These are phyloP conservation scores for Caenorhabditis afra DNA, from an alignment of 2,888 invertebrate species.

Conservation along the genomic window DNA sequence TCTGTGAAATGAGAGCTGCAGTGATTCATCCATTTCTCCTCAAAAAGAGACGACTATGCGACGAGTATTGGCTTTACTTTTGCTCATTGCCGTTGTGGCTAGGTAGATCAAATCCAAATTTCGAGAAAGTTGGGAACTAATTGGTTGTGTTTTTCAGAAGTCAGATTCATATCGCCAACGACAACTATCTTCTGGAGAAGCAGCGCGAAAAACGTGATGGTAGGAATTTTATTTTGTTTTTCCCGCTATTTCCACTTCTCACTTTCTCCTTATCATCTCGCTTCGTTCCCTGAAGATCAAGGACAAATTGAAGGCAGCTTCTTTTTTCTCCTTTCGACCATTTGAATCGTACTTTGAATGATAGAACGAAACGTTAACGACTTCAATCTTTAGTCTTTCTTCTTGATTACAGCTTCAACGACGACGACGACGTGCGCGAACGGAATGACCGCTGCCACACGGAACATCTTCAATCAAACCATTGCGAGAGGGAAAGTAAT, in stretches of 20 bases:
- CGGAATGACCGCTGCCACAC: slow-evolving; percentile 41
- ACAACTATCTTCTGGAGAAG: slow-evolving; percentile 40
- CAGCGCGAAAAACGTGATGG: slow-evolving; percentile 39
- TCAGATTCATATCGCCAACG: slow-evolving; percentile 46
- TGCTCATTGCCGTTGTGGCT: slow-evolving; percentile 16
- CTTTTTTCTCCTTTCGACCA: neutral
- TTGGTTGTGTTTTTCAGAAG: slow-evolving; percentile 28
- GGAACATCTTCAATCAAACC: slow-evolving; percentile 38
- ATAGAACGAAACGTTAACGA: slow-evolving; percentile 10
- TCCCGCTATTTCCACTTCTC: slow-evolving; percentile 1
- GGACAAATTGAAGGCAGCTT: neutral
- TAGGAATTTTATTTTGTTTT: too few species aligned
- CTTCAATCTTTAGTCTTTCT: slow-evolving; percentile 24
- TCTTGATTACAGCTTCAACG: slow-evolving; percentile 21
- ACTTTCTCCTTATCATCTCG: neutral
- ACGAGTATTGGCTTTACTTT: slow-evolving; percentile 3
- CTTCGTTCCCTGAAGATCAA: neutral
- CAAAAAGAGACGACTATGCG: slow-evolving; percentile 18
- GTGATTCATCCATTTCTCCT: slow-evolving; percentile 26
- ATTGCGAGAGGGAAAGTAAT: slow-evolving; percentile 43
- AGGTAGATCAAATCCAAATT: slow-evolving; percentile 17
- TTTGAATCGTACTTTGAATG: slow-evolving; percentile 29
- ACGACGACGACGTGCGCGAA: slow-evolving; percentile 41
- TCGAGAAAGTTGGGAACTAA: neutral
- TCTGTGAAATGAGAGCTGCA: neutral